Conservation (phyloP, 1,140 invertebrate species). For the Dufourea novaeangliae region DNA sequence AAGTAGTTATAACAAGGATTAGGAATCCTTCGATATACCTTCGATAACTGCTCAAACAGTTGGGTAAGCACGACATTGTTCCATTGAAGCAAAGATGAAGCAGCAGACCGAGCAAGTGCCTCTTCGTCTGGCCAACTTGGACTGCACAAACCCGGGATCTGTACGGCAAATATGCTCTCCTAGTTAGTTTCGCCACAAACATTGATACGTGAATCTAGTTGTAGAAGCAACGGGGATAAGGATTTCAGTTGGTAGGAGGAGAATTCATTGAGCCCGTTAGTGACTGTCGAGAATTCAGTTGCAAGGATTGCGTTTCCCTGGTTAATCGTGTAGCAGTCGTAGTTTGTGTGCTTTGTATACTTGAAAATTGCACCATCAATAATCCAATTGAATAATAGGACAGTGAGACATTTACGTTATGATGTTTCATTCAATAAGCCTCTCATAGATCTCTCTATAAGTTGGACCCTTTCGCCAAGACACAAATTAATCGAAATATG, state of each 20-base stretch:
- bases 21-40: constrained; percentile 57
- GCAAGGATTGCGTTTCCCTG: background rate
- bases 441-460: background rate
- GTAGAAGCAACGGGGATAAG: constrained; percentile 25
- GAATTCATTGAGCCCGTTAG: constrained; percentile 7
- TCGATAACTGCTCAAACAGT: constrained; percentile 64
- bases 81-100: constrained; percentile 45
- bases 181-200: constrained; percentile 74
- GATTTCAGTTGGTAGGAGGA: constrained; percentile 34
- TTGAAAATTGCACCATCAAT: constrained; percentile 8
- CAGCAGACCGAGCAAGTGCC: constrained; percentile 43
- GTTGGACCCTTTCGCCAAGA: background rate
- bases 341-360: background rate
- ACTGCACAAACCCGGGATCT: constrained; percentile 69
- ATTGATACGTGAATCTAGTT: constrained; percentile 64
- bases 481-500: too few species aligned
- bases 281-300: constrained; percentile 8
- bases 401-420: background rate
- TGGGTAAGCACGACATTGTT: constrained; percentile 61
- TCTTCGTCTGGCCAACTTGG: constrained; percentile 49
- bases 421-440: background rate
- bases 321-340: background rate
- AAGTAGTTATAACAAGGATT: constrained; percentile 41
- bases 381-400: background rate
- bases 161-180: constrained; percentile 72